Conservation (phyloP, 2,888 invertebrate genomes). For the Epicampocera succincta region DNA sequence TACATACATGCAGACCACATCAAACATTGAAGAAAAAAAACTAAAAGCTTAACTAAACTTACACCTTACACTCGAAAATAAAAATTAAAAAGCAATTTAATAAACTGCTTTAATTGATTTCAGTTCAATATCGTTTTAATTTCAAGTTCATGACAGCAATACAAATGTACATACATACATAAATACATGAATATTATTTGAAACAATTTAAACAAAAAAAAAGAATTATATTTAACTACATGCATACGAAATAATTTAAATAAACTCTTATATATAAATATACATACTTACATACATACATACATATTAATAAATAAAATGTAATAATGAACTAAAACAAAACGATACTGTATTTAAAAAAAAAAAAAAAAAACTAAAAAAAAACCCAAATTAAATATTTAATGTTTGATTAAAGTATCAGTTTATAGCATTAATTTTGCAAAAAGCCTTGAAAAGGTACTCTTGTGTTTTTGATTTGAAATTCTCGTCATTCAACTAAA, state of each 20-base stretch:
- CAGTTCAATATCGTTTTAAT: slow-evolving; percentile 3
- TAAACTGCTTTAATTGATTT: slow-evolving; percentile 44
- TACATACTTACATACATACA: slow-evolving; percentile 14
- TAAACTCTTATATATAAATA: slow-evolving; percentile 28
- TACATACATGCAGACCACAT: background rate
- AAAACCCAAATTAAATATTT: background rate
- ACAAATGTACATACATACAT: slow-evolving; percentile 43
- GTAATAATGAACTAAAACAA: slow-evolving; percentile 37
- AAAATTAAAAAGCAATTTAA: slow-evolving; percentile 18
- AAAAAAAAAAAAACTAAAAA: slow-evolving; percentile 25
- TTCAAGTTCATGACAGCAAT: slow-evolving; percentile 13
- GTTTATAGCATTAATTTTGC: slow-evolving; percentile 24
- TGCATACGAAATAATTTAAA: slow-evolving; percentile 4
- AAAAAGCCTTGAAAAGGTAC: slow-evolving; percentile 18
- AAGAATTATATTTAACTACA: slow-evolving; percentile 4
- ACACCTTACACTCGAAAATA: slow-evolving; percentile 14
- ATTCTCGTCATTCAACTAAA: background rate
- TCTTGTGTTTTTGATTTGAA: background rate
- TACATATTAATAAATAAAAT: slow-evolving; percentile 19
- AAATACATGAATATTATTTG: slow-evolving; percentile 44
- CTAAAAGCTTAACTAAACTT: slow-evolving; percentile 29
- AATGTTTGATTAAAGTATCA: slow-evolving; percentile 32
- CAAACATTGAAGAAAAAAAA: background rate
- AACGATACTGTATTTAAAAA: slow-evolving; percentile 61
- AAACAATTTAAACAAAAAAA: slow-evolving; percentile 9